These are phyloP conservation scores for Zootoca vivipara DNA, from an alignment of 2,113 vertebrate genomes.

Conservation along the genomic window DNA sequence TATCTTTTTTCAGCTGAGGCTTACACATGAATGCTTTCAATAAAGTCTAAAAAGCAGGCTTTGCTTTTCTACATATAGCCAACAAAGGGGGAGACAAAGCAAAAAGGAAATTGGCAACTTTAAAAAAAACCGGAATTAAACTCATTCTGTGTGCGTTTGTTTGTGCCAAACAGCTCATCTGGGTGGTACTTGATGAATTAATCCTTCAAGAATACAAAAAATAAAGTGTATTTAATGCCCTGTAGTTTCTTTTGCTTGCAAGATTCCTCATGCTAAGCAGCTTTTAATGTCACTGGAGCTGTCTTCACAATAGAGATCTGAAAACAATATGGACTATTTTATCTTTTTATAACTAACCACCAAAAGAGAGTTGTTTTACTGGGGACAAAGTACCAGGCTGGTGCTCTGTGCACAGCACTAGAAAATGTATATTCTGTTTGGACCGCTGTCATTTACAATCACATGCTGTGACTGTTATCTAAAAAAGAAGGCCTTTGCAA, in stretches of 20 bases:
- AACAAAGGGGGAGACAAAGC: slow-evolving; percentile 27
- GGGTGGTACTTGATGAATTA: slow-evolving; percentile 22
- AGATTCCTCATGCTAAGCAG: background rate
- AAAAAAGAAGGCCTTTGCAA: background rate
- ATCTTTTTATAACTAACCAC: background rate
- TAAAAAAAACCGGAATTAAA: slow-evolving; percentile 6
- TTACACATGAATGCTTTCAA: slow-evolving; percentile 21
- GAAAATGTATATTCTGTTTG: background rate
- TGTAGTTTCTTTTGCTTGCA: slow-evolving; percentile 1
- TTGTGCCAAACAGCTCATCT: slow-evolving; percentile 32
- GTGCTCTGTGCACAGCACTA: background rate
- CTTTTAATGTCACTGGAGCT: background rate
- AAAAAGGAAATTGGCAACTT: slow-evolving; percentile 20
- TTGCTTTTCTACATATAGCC: slow-evolving; percentile 13
- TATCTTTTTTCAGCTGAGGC: slow-evolving; percentile 28
- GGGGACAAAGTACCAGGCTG: background rate
- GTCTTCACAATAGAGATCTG: background rate
- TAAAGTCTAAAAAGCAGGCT: slow-evolving; percentile 14
- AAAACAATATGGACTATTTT: background rate
- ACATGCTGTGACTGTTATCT: background rate
- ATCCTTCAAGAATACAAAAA: background rate
- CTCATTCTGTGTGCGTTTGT: slow-evolving; percentile 4
- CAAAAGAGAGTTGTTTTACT: background rate
- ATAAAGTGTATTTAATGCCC: slow-evolving; percentile 8
- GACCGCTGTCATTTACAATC: background rate